phyloP scores from a whole-genome alignment of 2,113 vertebrate genomes.

The Holacanthus passer region DNA sequence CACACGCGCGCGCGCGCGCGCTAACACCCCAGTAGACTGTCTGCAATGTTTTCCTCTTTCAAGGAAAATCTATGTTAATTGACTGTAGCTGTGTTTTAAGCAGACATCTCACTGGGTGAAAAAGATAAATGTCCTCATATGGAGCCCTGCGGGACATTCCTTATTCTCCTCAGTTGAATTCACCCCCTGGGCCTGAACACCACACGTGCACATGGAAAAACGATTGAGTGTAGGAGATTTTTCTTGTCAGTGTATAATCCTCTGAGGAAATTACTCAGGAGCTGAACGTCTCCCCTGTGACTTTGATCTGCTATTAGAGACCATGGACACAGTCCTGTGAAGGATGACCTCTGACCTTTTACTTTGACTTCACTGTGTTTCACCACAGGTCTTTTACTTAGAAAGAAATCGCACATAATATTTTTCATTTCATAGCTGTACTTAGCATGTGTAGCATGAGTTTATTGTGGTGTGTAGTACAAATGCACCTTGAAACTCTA shows the following conservation, averaged over 20 bases:
- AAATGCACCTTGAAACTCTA: no score
- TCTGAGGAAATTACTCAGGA: conserved; percentile 38
- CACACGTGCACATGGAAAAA: conserved; percentile 14
- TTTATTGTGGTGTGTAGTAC: not conserved
- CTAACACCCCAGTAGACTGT: not conserved
- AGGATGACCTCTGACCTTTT: conserved; percentile 9
- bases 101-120: conserved; percentile 18
- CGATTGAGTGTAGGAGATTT: conserved; percentile 1
- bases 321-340: not conserved
- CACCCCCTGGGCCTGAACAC: not conserved
- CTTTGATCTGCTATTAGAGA: conserved; percentile 32
- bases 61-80: conserved; percentile 42
- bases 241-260: conserved; percentile 11
- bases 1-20: no score
- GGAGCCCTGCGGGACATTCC: conserved; percentile 5
- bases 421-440: not conserved
- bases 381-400: not conserved
- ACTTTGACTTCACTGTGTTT: not conserved
- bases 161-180: conserved; percentile 23
- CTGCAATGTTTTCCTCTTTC: not conserved
- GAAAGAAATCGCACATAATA: not conserved
- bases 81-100: conserved; percentile 30
- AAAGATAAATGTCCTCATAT: conserved; percentile 26
- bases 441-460: not conserved
- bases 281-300: conserved; percentile 14